A percentile compares a stretch with the other conserved stretches of the same genome.
phyloP scores from a whole-genome alignment of 2,797 vertebrate species.

The Hypotaenidia philippensis region DNA sequence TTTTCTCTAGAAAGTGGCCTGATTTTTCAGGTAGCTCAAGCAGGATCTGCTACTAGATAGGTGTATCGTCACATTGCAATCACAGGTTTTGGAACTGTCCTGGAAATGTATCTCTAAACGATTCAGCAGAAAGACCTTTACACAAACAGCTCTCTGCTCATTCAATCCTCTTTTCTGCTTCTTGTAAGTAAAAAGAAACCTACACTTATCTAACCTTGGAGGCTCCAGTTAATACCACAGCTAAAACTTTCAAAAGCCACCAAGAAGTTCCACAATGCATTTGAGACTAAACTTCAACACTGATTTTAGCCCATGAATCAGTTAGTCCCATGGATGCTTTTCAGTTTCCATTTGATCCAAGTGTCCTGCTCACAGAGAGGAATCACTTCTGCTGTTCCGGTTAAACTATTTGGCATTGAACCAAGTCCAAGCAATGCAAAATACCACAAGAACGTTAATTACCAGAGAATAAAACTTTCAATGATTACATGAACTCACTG shows the following conservation, averaged over 20 bases:
- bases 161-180: background rate
- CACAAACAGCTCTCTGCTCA: background rate
- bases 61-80: background rate
- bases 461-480: constrained; percentile 10
- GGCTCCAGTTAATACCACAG: background rate
- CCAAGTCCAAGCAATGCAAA: constrained; percentile 40
- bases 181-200: background rate
- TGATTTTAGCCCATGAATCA: background rate
- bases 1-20: background rate
- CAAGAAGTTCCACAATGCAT: background rate
- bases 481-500: background rate
- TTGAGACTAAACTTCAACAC: background rate
- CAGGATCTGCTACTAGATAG: background rate
- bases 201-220: background rate
- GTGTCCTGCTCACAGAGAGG: background rate
- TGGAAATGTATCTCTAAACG: background rate
- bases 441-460: constrained; percentile 17
- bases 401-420: constrained; percentile 54
- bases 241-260: background rate
- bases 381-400: constrained; percentile 5
- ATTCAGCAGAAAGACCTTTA: background rate
- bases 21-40: background rate
- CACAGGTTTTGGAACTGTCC: background rate
- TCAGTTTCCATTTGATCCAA: background rate
- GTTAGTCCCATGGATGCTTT: background rate